Evolutionary conservation across 2,113 vertebrate species (phyloP), one percentile per base, ranked within the genome.

Genomic region (Hemiscyllium ocellatum): DNA sequence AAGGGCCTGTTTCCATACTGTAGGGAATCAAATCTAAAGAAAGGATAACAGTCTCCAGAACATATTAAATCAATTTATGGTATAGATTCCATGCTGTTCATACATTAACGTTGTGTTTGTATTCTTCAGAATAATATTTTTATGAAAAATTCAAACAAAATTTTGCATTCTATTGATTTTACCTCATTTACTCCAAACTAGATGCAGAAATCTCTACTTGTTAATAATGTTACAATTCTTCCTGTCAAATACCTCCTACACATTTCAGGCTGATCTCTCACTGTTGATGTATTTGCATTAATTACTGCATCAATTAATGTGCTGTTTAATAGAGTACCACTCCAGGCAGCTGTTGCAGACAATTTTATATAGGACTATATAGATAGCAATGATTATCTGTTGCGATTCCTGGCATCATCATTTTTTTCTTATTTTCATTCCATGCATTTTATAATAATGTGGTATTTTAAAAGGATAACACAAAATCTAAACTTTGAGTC

Each of bases 201-300:
- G 26, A 90, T 33, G 26, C 52, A 13, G 4, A 90, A 19, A 61
- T 61, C 24, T 90, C 52, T 29, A 13, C 52, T 13, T 37, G 15
- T 15, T 61, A 56, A 89, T 61, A 56, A 50, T 26, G 56, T 89
- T 89, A 15, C 87, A 61, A 56, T 90, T 29, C 29, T 90, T 56
- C 61, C 12, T 83, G 52, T 90, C 26, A 29, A 90, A 90, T 17
- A 12, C 87, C 52, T 90, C 87, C 87, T 61, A 90, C 87, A 90
- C 87, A 33, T 3, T 90, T 61, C 29, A 13, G 29, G 10, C 87
- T 90, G 29, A 90, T 90, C 47, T 90, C 17, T 42, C n/a, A 83
- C n/a, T 37, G n/a, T 83, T 65, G 24, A 90, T 90, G 87, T 33
- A 61, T 90, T 90, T 90, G 52, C 86, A 61, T 89, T 89, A 89